Evolutionary conservation across 2,797 vertebrate species (phyloP).

Genomic region (Natrix natrix): DNA sequence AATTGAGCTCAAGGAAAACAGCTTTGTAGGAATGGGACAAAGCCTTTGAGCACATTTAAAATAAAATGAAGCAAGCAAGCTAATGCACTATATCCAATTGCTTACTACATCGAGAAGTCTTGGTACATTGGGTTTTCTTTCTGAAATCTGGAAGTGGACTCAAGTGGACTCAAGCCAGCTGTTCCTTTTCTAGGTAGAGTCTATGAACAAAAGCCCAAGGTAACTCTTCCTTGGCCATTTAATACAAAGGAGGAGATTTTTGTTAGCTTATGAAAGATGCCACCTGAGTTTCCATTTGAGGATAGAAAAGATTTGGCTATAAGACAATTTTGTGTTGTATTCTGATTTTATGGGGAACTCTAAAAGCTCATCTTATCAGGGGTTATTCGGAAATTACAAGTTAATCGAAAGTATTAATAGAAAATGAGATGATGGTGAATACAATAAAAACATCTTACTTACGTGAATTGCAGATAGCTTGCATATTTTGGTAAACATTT

Average conservation of each 20-base stretch:
- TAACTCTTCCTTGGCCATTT: background rate
- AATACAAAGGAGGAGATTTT: background rate
- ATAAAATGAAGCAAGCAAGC: background rate
- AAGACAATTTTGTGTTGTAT: background rate
- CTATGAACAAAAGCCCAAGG: background rate
- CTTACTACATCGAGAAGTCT: background rate
- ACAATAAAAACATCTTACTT: background rate
- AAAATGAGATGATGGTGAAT: background rate
- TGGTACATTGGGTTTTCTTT: background rate
- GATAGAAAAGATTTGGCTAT: background rate
- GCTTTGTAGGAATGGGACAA: background rate
- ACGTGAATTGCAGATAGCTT: background rate
- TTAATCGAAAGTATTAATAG: background rate
- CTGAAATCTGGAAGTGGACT: background rate
- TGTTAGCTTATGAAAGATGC: background rate
- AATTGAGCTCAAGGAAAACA: background rate
- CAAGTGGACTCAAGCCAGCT: background rate
- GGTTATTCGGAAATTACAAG: background rate
- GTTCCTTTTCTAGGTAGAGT: background rate
- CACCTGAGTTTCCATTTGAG: background rate
- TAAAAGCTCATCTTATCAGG: background rate
- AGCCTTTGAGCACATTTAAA: background rate
- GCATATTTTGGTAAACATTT: background rate
- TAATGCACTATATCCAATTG: background rate
- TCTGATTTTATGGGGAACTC: background rate